Conservation (phyloP, 2,888 invertebrate species). For the Agrochola litura region DNA sequence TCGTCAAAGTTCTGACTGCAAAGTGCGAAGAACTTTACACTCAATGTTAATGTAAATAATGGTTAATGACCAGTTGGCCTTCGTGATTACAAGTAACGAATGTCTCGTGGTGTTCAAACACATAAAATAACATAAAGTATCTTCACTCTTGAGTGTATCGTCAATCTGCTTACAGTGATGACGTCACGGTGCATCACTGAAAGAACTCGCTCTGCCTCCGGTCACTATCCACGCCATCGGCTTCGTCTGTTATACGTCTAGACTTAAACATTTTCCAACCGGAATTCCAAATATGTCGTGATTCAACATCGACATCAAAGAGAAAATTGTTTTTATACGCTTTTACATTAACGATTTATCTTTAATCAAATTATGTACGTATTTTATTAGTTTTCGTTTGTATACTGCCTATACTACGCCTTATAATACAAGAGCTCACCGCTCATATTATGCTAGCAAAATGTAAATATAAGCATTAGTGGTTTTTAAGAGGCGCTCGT, state of each 20-base stretch:
- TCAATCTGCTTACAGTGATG: conserved; percentile 71
- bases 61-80: conserved; percentile 67
- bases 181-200: conserved; percentile 77
- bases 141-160: conserved; percentile 25
- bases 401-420: neutral
- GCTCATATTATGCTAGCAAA: conserved; percentile 32
- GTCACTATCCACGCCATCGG: conserved; percentile 43
- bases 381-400: conserved; percentile 32
- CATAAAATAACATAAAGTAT: conserved; percentile 48
- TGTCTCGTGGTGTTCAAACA: conserved; percentile 45
- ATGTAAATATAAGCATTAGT: conserved; percentile 49
- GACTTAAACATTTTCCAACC: conserved; percentile 34
- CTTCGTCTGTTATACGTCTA: conserved; percentile 62
- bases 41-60: conserved; percentile 58
- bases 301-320: conserved; percentile 32
- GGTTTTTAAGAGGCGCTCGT: conserved; percentile 31
- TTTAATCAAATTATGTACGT: conserved; percentile 14
- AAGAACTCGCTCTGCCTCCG: conserved; percentile 63
- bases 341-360: conserved; percentile 17
- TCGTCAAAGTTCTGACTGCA: conserved; percentile 38
- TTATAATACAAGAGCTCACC: conserved; percentile 40
- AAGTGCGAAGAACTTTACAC: conserved; percentile 56
- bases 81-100: conserved; percentile 58
- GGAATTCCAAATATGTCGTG: conserved; percentile 46
- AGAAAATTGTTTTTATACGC: conserved; percentile 13